These are phyloP conservation scores for Penaeus chinensis DNA, from an alignment of 1,140 invertebrate species.

Conservation along the genomic window DNA sequence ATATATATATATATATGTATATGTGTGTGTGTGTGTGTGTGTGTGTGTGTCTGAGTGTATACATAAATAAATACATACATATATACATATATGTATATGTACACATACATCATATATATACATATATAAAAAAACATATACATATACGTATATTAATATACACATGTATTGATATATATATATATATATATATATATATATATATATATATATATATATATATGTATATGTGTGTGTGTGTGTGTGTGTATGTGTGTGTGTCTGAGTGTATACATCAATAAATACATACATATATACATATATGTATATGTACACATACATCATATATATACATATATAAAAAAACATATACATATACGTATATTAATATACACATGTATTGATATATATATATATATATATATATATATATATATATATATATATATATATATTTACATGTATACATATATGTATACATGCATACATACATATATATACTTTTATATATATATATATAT, in stretches of 20 bases:
- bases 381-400: neutral
- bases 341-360: neutral
- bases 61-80: conserved; percentile 69
- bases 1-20: no score
- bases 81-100: conserved; percentile 15
- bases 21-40: no score
- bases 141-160: neutral
- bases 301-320: neutral
- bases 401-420: no score
- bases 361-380: neutral
- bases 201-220: neutral
- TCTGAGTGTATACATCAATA: conserved; percentile 64
- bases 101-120: conserved; percentile 17
- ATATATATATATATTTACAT: no score
- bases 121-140: neutral
- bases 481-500: conserved; percentile 19
- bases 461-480: neutral
- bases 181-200: no score
- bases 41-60: no score
- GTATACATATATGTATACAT: no score
- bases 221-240: neutral
- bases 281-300: no score
- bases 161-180: neutral
- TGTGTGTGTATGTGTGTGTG: neutral
- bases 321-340: no score